phyloP scores from a whole-genome alignment of 1,140 invertebrate genomes.

The Halictus rubicundus region DNA sequence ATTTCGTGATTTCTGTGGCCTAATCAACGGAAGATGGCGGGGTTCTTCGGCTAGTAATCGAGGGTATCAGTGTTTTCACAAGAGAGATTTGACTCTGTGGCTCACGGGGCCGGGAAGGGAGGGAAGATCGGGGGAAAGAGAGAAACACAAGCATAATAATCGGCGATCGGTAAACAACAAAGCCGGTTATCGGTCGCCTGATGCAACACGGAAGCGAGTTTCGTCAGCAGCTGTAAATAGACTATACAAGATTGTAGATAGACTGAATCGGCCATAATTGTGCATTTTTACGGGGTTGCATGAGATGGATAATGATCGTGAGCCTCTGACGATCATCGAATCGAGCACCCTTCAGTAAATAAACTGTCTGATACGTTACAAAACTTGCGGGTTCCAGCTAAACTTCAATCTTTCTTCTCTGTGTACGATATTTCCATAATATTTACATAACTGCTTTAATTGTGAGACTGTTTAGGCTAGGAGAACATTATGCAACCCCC shows the following conservation, averaged over 20 bases:
- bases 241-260: constrained; percentile 49
- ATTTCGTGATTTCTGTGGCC: too few relatives aligned
- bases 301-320: constrained; percentile 47
- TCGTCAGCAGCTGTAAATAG: constrained; percentile 72
- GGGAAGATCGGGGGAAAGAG: constrained; percentile 15
- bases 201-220: constrained; percentile 77
- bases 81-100: constrained; percentile 34
- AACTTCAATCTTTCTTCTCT: too few relatives aligned
- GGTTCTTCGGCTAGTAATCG: constrained; percentile 18
- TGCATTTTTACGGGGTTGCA: constrained; percentile 28
- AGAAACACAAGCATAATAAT: constrained; percentile 40
- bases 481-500: too few relatives aligned
- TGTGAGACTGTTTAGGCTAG: too few relatives aligned
- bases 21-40: too few relatives aligned
- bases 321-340: constrained; percentile 14
- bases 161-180: constrained; percentile 61
- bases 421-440: too few relatives aligned
- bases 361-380: background rate
- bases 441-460: too few relatives aligned
- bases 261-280: constrained; percentile 52
- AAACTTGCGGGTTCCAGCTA: too few relatives aligned
- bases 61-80: constrained; percentile 38
- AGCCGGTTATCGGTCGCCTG: constrained; percentile 67
- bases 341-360: constrained; percentile 25
- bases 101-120: background rate